Evolutionary conservation across 1,140 invertebrate species (phyloP).

Genomic region (Zaprionus lachaisei): DNA sequence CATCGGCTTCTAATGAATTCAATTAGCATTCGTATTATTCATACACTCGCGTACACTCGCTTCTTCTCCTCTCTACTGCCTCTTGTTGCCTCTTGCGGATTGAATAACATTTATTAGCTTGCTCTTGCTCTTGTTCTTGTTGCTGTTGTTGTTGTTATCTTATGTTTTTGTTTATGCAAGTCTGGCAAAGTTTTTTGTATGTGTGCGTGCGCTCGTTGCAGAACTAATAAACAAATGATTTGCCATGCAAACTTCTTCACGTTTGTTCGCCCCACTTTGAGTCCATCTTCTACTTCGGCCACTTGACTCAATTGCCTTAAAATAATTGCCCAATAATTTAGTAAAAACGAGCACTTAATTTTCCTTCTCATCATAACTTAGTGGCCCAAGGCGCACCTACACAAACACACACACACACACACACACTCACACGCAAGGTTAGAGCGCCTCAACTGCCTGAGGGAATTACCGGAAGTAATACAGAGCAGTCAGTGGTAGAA

Average conservation of each 20-base stretch:
- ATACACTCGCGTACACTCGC: constrained; percentile 80
- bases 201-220: constrained; percentile 40
- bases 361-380: constrained; percentile 73
- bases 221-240: constrained; percentile 79
- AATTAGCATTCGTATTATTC: constrained; percentile 82
- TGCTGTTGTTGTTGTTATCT: constrained; percentile 26
- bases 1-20: constrained; percentile 67
- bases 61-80: constrained; percentile 46
- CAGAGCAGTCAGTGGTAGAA: constrained; percentile 39
- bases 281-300: constrained; percentile 22
- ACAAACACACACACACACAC: neutral
- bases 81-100: constrained; percentile 37
- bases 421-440: constrained; percentile 12
- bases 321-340: constrained; percentile 83
- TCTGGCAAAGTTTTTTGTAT: constrained; percentile 48
- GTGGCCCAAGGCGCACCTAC: constrained; percentile 13
- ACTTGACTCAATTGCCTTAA: constrained; percentile 79
- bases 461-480: constrained; percentile 24
- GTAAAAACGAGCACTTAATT: constrained; percentile 80
- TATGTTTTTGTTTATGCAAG: constrained; percentile 42
- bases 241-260: constrained; percentile 63
- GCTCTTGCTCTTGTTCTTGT: constrained; percentile 19
- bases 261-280: constrained; percentile 11
- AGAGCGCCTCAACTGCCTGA: constrained; percentile 54
- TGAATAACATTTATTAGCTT: constrained; percentile 76